Percentiles rank a stretch among this genome's conserved stretches.
Evolutionary conservation across 2,113 vertebrate species (phyloP).

Genomic region (Sceloporus tristichus): DNA sequence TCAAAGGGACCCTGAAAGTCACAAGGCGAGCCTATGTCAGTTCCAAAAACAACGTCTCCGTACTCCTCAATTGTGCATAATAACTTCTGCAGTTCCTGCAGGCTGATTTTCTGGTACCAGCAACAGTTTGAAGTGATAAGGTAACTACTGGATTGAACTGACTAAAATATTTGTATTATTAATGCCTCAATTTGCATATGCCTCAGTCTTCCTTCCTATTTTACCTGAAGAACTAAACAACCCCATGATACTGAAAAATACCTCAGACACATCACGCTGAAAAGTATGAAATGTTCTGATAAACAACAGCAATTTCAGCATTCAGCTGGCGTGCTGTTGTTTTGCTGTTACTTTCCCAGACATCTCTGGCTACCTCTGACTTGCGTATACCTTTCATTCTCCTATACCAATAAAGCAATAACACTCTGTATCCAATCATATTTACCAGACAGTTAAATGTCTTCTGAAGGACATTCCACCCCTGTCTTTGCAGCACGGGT

Average conservation of each 20-base stretch:
- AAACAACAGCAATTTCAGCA: neutral
- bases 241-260: neutral
- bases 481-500: slow-evolving; percentile 65
- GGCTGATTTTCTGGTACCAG: neutral
- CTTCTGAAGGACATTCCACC: slow-evolving; percentile 60
- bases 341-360: neutral
- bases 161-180: neutral
- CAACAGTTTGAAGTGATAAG: neutral
- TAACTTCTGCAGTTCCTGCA: neutral
- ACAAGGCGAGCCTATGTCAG: neutral
- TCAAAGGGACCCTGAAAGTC: neutral
- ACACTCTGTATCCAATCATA: neutral
- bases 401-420: neutral
- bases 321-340: neutral
- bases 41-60: neutral
- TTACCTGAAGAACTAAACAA: slow-evolving; percentile 8
- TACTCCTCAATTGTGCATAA: neutral
- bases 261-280: neutral
- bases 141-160: neutral
- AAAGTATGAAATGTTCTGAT: neutral
- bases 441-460: slow-evolving; percentile 54
- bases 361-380: neutral
- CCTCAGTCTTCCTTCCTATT: neutral
- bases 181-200: neutral
- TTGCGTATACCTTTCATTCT: neutral